Conservation (phyloP, 2,113 vertebrate species). For the Astur gentilis region DNA sequence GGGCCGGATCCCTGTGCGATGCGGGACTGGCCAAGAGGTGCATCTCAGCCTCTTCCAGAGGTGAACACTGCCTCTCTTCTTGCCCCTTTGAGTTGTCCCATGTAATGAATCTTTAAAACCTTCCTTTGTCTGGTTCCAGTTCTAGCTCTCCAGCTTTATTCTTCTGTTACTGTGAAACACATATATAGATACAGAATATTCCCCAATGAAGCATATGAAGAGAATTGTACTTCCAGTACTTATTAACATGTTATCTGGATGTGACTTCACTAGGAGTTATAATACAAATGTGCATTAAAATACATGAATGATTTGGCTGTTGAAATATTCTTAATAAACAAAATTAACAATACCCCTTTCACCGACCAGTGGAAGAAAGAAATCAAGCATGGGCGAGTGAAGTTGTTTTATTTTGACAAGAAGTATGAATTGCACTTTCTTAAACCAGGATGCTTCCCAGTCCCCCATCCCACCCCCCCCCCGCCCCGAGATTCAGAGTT, state of each 20-base stretch:
- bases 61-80: background rate
- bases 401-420: background rate
- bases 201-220: background rate
- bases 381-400: background rate
- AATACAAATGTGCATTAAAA: background rate
- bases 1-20: background rate
- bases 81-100: background rate
- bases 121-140: background rate
- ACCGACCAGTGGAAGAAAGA: background rate
- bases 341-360: background rate
- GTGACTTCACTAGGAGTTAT: background rate
- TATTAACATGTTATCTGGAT: background rate
- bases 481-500: background rate
- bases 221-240: background rate
- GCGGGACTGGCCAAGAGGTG: rapidly evolving
- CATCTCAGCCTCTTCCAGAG: background rate
- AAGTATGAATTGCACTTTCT: background rate
- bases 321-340: background rate
- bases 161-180: background rate
- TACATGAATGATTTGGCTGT: background rate
- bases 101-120: background rate
- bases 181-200: background rate
- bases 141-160: background rate
- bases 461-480: background rate
- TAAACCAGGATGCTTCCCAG: background rate